These are phyloP conservation scores for Gambelia wislizenii DNA, from an alignment of 2,797 vertebrate species.

Conservation along the genomic window DNA sequence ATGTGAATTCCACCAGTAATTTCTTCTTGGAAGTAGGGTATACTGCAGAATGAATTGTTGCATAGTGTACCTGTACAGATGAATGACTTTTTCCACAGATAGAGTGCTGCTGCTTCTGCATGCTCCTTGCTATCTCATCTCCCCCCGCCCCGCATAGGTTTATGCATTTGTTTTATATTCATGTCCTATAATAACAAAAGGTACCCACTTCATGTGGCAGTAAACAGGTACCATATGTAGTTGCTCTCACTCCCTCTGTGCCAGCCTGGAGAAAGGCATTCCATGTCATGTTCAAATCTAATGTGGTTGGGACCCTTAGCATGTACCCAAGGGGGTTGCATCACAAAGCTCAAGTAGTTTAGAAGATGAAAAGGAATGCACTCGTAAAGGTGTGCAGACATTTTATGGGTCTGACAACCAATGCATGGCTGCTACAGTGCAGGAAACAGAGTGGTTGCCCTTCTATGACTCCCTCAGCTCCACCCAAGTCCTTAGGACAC, in stretches of 20 bases:
- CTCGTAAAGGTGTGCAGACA: not conserved
- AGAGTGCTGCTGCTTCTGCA: not conserved
- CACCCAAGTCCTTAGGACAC: not conserved
- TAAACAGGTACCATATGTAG: not conserved
- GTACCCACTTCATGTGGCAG: not conserved
- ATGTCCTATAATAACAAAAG: not conserved
- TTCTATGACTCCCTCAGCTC: not conserved
- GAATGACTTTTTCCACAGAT: not conserved
- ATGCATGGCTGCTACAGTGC: no score
- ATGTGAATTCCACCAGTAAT: not conserved
- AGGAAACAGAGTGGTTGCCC: not conserved
- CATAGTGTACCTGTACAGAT: not conserved
- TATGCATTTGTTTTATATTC: not conserved
- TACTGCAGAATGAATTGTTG: not conserved
- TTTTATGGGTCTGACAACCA: not conserved
- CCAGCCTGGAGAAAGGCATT: not conserved
- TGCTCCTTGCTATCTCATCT: conserved; percentile 24
- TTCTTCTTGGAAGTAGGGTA: not conserved
- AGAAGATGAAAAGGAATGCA: not conserved
- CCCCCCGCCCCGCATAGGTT: conserved; percentile 27
- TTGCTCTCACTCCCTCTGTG: not conserved
- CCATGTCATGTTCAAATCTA: not conserved
- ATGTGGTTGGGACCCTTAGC: not conserved
- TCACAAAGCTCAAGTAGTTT: not conserved
- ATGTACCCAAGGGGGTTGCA: not conserved